phyloP scores from a whole-genome alignment of 2,113 vertebrate genomes.

The Crotalus viridis region DNA sequence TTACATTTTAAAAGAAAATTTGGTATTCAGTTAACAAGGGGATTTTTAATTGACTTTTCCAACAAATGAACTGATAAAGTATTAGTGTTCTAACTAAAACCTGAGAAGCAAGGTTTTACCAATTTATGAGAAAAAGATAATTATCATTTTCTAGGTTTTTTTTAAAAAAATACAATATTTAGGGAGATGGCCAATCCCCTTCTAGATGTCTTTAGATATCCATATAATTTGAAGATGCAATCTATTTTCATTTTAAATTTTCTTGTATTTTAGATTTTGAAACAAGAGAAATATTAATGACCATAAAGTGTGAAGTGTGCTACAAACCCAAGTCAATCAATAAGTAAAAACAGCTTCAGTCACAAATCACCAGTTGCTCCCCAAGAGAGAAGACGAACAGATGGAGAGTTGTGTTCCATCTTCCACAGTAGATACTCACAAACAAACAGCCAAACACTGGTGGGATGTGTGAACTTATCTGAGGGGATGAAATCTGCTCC shows the following conservation, averaged over 20 bases:
- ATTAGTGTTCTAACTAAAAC: fast-evolving
- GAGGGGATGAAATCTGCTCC: conserved; percentile 39
- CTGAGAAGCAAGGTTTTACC: neutral
- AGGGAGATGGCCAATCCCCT: neutral
- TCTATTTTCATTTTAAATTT: neutral
- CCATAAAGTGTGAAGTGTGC: neutral
- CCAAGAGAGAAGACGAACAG: conserved; percentile 36
- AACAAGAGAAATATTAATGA: neutral
- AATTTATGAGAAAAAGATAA: fast-evolving
- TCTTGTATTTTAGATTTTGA: neutral
- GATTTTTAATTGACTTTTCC: neutral
- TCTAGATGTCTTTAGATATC: neutral
- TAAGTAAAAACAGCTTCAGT: conserved; percentile 14
- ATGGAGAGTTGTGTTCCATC: conserved; percentile 44
- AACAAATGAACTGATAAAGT: neutral
- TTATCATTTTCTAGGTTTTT: neutral
- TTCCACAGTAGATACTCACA: conserved; percentile 39
- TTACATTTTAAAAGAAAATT: neutral
- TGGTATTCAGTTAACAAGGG: neutral
- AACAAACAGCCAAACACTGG: conserved; percentile 43
- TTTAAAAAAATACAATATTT: neutral
- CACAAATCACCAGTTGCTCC: conserved; percentile 40
- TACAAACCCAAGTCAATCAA: conserved; percentile 4
- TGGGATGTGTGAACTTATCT: conserved; percentile 55
- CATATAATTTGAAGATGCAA: neutral